Percentiles rank a stretch among this genome's conserved stretches.
phyloP scores from a whole-genome alignment of 35 echinoderm and acorn worm species.

The Heliocidaris tuberculata region DNA sequence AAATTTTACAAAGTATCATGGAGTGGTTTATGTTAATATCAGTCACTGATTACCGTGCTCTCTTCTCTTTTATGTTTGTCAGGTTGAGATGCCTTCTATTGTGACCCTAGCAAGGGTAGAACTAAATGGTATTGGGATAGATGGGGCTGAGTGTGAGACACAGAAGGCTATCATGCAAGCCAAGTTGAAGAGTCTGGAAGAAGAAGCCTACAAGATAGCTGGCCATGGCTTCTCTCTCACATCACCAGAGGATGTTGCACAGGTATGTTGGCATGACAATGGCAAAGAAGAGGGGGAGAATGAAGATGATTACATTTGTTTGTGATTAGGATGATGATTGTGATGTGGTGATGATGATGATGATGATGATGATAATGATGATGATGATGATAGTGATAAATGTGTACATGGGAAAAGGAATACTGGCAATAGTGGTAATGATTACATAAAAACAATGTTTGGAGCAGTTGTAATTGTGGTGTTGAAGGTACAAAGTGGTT shows the following conservation, averaged over 20 bases:
- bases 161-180: conserved; percentile 96
- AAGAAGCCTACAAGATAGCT: conserved; percentile 83
- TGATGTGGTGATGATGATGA: neutral
- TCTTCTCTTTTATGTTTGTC: neutral
- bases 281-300: neutral
- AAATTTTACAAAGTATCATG: too few species aligned
- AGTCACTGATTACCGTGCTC: too few species aligned
- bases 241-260: conserved; percentile 93
- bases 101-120: conserved; percentile 82
- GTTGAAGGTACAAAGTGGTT: neutral
- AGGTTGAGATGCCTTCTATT: conserved; percentile 97
- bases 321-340: too few species aligned
- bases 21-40: too few species aligned
- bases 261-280: conserved; percentile 47
- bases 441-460: too few species aligned
- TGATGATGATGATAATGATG: neutral
- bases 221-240: conserved; percentile 87
- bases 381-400: too few species aligned
- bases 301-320: neutral
- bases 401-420: too few species aligned
- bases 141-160: conserved; percentile 80
- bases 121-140: conserved; percentile 92
- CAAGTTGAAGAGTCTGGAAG: conserved; percentile 80
- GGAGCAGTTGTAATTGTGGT: neutral
- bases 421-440: too few species aligned